Percentiles rank a stretch among this genome's conserved stretches.
Conservation (phyloP, 2,797 vertebrate genomes). For the Anableps anableps region DNA sequence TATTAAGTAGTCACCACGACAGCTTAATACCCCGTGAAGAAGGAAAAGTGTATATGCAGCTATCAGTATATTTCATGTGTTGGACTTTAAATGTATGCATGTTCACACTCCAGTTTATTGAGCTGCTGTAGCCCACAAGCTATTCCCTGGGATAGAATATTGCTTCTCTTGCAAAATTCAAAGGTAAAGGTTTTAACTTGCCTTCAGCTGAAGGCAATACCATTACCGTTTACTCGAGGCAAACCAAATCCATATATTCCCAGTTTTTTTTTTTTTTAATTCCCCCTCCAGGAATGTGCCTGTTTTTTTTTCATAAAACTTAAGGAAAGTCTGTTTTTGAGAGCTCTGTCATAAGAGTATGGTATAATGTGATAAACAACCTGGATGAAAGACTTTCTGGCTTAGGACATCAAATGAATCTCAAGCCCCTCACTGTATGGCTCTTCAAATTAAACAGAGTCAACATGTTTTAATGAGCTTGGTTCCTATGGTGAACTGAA, state of each 20-base stretch:
- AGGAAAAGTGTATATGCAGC: not conserved
- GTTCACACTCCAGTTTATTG: constrained; percentile 25
- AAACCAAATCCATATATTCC: constrained; percentile 61
- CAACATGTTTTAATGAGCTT: constrained; percentile 68
- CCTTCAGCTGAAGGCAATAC: constrained; percentile 59
- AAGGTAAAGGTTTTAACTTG: constrained; percentile 72
- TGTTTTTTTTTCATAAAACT: constrained; percentile 55
- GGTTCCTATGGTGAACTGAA: constrained; percentile 44
- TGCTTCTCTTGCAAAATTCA: constrained; percentile 73
- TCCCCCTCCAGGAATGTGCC: constrained; percentile 49
- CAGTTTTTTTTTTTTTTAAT: constrained; percentile 42
- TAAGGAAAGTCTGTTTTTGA: constrained; percentile 31
- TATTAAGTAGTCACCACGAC: constrained; percentile 1
- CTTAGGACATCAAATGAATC: constrained; percentile 43
- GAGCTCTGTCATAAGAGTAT: not conserved
- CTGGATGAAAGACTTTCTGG: constrained; percentile 40
- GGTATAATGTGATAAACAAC: constrained; percentile 49
- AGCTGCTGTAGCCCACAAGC: constrained; percentile 52
- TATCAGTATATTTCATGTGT: constrained; percentile 5
- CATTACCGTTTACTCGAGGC: constrained; percentile 72
- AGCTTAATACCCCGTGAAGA: not conserved
- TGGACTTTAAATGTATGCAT: constrained; percentile 7
- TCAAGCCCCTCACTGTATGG: constrained; percentile 30
- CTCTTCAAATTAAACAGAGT: constrained; percentile 58
- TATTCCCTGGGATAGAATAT: constrained; percentile 62